These are phyloP conservation scores for Helicolenus hilgendorfi DNA, from an alignment of 2,797 vertebrate species.

Conservation along the genomic window DNA sequence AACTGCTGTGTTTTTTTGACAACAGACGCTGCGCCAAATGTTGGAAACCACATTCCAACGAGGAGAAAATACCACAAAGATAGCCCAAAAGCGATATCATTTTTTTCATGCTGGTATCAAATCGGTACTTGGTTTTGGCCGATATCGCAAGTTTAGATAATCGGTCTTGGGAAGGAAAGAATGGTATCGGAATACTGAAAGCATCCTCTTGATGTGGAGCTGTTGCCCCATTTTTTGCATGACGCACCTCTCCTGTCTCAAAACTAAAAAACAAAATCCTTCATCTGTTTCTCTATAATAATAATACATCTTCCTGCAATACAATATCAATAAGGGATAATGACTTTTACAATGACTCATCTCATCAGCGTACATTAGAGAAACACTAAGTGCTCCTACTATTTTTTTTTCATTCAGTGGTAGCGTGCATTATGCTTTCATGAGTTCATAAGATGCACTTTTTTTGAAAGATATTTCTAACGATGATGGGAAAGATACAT, in stretches of 20 bases:
- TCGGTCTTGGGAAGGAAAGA: too few relatives aligned
- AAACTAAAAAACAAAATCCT: neutral
- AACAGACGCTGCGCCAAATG: too few relatives aligned
- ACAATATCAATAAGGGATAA: constrained; percentile 38
- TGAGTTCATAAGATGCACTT: neutral
- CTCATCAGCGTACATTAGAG: constrained; percentile 33
- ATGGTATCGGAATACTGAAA: neutral
- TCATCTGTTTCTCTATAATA: neutral
- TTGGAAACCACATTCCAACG: too few relatives aligned
- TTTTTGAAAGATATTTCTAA: neutral
- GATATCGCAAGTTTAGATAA: too few relatives aligned
- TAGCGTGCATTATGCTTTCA: constrained; percentile 15
- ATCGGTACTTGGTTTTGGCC: too few relatives aligned
- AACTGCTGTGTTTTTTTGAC: too few relatives aligned
- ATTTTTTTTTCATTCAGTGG: neutral
- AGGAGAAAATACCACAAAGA: too few relatives aligned
- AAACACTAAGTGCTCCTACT: constrained; percentile 14
- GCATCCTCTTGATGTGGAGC: neutral
- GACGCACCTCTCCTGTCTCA: neutral
- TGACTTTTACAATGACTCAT: constrained; percentile 54
- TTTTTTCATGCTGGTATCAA: too few relatives aligned
- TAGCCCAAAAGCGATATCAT: too few relatives aligned
- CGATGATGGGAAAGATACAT: neutral
- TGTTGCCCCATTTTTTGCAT: neutral
- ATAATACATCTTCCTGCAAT: neutral